These are phyloP conservation scores for Mormyrus lacerda DNA, from an alignment of 2,113 vertebrate genomes.

Conservation along the genomic window DNA sequence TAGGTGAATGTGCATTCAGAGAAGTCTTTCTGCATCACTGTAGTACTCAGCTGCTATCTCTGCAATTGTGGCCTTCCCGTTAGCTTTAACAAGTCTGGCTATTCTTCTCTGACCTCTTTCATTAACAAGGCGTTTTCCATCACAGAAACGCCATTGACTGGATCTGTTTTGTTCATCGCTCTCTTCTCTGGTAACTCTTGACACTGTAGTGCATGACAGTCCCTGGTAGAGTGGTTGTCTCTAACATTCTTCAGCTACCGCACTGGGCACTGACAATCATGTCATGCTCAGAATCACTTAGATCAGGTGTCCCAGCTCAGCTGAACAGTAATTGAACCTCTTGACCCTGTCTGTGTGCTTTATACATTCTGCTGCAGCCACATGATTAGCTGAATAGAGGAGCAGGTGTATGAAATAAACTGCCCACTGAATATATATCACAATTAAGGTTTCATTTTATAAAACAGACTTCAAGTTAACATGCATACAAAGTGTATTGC, in stretches of 20 bases:
- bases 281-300: not conserved
- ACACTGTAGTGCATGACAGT: not conserved
- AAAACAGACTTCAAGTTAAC: not conserved
- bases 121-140: not conserved
- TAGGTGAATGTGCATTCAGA: not conserved
- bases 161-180: not conserved
- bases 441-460: not conserved
- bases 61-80: not conserved
- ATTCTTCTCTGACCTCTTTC: not conserved
- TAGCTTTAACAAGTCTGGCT: not conserved
- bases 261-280: not conserved
- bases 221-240: not conserved
- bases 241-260: not conserved
- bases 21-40: not conserved
- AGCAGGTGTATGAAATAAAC: not conserved
- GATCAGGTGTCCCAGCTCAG: not conserved
- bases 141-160: not conserved
- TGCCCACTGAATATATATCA: not conserved
- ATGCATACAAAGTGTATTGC: not conserved
- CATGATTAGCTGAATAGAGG: not conserved
- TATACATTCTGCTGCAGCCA: not conserved
- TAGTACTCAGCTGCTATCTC: not conserved
- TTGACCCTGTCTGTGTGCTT: not conserved
- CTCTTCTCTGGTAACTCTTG: not conserved
- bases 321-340: not conserved